Evolutionary conservation across 2,113 vertebrate species (phyloP).

Genomic region (Morone saxatilis): DNA sequence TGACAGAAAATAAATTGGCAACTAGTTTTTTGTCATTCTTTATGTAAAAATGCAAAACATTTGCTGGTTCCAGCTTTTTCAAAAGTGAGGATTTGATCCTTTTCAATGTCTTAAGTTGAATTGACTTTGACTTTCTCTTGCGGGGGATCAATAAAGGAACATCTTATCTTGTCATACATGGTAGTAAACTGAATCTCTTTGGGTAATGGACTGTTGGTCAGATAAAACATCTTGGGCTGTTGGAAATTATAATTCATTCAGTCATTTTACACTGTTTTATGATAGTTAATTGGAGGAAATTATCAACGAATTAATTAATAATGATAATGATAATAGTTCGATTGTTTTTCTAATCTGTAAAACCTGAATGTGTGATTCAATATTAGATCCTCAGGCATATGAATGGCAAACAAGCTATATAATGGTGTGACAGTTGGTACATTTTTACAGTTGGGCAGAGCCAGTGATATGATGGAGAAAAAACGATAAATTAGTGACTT

Average conservation of each 20-base stretch:
- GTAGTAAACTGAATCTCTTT: not conserved
- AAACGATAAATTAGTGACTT: not conserved
- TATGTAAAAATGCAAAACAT: not conserved
- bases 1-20: too few species aligned
- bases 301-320: not conserved
- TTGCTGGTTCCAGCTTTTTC: not conserved
- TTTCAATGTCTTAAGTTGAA: not conserved
- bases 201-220: not conserved
- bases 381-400: not conserved
- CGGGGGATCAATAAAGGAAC: too few species aligned
- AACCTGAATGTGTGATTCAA: not conserved
- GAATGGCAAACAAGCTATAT: not conserved
- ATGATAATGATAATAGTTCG: not conserved
- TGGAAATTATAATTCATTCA: not conserved
- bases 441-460: constrained; percentile 3
- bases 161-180: not conserved
- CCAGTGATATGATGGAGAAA: not conserved
- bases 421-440: not conserved
- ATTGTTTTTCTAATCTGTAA: too few species aligned
- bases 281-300: not conserved
- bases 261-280: not conserved
- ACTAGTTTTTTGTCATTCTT: not conserved
- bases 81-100: not conserved
- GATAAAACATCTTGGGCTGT: not conserved
- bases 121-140: too few species aligned